These are phyloP conservation scores for Sinocyclocheilus grahami DNA, from an alignment of 2,113 vertebrate genomes.

Conservation along the genomic window DNA sequence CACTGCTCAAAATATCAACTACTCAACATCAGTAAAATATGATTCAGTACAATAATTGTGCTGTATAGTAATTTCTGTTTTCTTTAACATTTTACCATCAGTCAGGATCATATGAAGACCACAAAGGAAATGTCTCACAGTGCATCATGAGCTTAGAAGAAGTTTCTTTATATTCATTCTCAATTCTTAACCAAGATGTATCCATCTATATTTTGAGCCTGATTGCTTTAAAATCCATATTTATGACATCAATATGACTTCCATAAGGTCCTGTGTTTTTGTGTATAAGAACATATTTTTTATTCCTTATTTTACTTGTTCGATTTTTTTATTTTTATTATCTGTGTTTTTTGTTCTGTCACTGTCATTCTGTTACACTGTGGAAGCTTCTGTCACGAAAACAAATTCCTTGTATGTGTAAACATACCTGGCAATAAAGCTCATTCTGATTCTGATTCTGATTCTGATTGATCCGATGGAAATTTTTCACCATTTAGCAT, in stretches of 20 bases:
- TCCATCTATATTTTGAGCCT: not conserved
- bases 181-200: not conserved
- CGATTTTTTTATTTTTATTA: too few relatives aligned
- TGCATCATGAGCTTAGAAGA: constrained; percentile 4
- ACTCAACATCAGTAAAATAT: not conserved
- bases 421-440: too few relatives aligned
- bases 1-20: not conserved
- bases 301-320: too few relatives aligned
- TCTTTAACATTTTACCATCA: not conserved
- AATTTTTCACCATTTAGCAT: not conserved
- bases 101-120: not conserved
- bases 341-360: too few relatives aligned
- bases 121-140: not conserved
- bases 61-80: not conserved
- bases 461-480: not conserved
- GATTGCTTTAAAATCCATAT: not conserved
- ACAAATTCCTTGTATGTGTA: too few relatives aligned
- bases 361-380: too few relatives aligned
- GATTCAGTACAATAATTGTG: not conserved
- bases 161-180: constrained; percentile 4
- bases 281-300: not conserved
- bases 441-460: too few relatives aligned
- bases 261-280: not conserved
- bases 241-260: not conserved
- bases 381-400: too few relatives aligned